phyloP scores from a whole-genome alignment of 2,113 vertebrate genomes.

The Cnemophilus loriae region DNA sequence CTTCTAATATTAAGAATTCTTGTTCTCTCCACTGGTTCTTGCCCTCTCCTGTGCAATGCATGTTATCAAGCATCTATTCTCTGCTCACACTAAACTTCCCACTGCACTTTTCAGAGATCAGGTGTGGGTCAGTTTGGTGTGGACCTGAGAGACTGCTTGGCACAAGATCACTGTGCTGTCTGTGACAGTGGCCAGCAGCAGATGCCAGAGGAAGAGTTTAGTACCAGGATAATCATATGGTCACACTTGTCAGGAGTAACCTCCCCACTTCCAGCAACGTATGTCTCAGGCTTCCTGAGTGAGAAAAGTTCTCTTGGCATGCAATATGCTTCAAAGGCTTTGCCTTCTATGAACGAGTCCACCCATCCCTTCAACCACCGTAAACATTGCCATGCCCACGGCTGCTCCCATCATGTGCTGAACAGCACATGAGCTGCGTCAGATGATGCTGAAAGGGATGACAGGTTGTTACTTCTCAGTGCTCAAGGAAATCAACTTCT shows the following conservation, averaged over 20 bases:
- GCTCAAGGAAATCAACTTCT: not conserved
- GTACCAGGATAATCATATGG: not conserved
- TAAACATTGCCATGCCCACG: not conserved
- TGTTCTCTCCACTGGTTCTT: not conserved
- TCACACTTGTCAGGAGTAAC: slow-evolving; percentile 6
- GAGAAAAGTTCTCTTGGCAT: not conserved
- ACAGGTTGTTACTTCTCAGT: slow-evolving; percentile 10
- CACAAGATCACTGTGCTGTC: not conserved
- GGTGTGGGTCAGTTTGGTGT: not conserved
- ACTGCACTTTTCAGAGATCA: not conserved
- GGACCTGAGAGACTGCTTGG: not conserved
- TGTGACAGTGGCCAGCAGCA: not conserved
- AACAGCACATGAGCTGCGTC: slow-evolving; percentile 32
- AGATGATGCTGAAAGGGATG: slow-evolving; percentile 30
- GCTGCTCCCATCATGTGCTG: slow-evolving; percentile 48
- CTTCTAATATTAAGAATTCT: not conserved
- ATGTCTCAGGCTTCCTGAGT: not conserved
- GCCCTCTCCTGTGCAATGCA: not conserved
- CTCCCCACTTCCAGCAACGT: not conserved
- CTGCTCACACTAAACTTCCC: not conserved
- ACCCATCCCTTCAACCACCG: not conserved
- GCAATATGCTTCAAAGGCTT: slow-evolving; percentile 43
- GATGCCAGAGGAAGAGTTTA: not conserved
- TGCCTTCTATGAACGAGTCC: slow-evolving; percentile 33
- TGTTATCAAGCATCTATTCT: not conserved